Base-by-base conservation (phyloP, 2,113 vertebrate genomes). In the Myrmecophaga tridactyla region DNA sequence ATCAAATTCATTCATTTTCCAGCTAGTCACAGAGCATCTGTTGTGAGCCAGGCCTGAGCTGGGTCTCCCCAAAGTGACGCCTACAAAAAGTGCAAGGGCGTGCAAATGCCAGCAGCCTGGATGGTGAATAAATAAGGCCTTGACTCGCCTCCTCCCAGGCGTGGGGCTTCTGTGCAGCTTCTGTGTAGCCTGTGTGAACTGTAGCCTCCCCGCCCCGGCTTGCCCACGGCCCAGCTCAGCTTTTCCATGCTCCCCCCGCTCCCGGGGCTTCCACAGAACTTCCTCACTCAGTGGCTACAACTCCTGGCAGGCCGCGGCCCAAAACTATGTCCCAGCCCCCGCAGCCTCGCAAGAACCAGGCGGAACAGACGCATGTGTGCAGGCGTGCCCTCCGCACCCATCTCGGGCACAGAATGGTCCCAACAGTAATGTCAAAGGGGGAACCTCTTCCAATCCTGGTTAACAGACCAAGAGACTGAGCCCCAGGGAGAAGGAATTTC, bases 101-200 rank as follows among this genome's bases (percentile, higher is more conserved):
- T 48, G 92, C 90, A 87, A 87, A 95, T 63, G 89, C 72, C 87
- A 87, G 84, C 1, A 1, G 72, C 77, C 90, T n/a, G 0, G 75
- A 48, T n/a, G 2, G 1, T 58, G 91, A 93, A 92, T 92, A 80
- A 89, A 60, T 82, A 86, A 94, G 84, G 93, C 81, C 88, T 83
- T 69, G 78, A 77, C 92, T 69, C 29, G 83, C 95, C 86, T 86
- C 83, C 78, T 86, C 92, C 85, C 29, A 17, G 83, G 92, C 36
- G 17, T 69, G 25, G 75, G 84, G 96, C 94, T 96, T 84, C 94
- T 77, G 90, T 92, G 65, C 27, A 14, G 92, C 94, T 86, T 94
- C 96, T 89, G 90, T 93, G 96, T 77, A n/a, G 77, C 34, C 60
- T 89, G 81, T 56, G 41, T 58, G 91, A 89, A 58, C 91, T 36